Evolutionary conservation across 2,888 invertebrate genomes (phyloP).

Genomic region (Diabrotica balteata): DNA sequence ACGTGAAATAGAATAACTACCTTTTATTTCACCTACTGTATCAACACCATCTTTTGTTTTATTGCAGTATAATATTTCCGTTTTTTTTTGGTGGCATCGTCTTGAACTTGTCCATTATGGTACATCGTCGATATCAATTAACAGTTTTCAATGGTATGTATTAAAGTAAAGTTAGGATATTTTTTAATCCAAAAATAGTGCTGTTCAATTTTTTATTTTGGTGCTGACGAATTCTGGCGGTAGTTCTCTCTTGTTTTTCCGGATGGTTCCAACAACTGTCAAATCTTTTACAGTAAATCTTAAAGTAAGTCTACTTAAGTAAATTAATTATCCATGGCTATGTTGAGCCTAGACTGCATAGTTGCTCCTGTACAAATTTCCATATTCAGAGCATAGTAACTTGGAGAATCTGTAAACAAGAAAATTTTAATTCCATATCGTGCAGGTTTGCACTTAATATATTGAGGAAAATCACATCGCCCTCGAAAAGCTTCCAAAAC

Average conservation of each 20-base stretch:
- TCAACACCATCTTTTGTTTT: slow-evolving; percentile 14
- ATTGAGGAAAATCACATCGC: slow-evolving; percentile 15
- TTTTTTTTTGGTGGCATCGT: slow-evolving; percentile 1
- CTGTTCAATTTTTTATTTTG: neutral
- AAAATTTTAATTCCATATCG: too few relatives aligned
- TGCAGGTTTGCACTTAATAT: neutral
- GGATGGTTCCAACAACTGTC: slow-evolving; percentile 16
- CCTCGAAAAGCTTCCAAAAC: slow-evolving; percentile 13
- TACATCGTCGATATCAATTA: neutral
- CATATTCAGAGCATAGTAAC: neutral
- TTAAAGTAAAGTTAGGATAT: too few relatives aligned
- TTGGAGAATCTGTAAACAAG: neutral
- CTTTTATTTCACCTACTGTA: neutral
- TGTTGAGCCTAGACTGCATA: too few relatives aligned
- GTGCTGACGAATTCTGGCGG: neutral
- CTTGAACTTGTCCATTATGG: slow-evolving; percentile 9
- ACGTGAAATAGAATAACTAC: too few relatives aligned
- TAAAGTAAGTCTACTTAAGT: too few relatives aligned
- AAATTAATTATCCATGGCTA: too few relatives aligned
- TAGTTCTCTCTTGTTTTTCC: neutral
- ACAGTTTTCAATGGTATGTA: too few relatives aligned
- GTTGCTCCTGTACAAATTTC: slow-evolving; percentile 18
- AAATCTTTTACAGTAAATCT: slow-evolving; percentile 9
- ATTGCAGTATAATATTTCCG: slow-evolving; percentile 6
- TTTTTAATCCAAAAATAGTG: too few relatives aligned